phyloP scores from a whole-genome alignment of 2,113 vertebrate species.

The Vicugna pacos region DNA sequence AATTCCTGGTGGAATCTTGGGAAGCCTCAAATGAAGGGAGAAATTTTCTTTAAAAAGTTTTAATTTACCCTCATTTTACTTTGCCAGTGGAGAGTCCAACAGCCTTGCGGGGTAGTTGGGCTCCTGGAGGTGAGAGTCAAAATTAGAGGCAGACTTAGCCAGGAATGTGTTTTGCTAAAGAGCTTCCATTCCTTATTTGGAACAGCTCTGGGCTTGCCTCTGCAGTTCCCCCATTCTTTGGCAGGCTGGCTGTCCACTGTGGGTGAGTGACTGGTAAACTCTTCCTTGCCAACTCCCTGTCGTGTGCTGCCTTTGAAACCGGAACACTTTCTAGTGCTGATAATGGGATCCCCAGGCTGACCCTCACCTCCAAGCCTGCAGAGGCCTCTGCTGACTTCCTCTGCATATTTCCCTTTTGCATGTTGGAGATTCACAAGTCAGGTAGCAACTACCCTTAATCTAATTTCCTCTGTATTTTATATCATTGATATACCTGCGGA shows the following conservation, averaged over 20 bases:
- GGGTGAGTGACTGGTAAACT: not conserved
- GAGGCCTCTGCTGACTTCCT: not conserved
- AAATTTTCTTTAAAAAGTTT: not conserved
- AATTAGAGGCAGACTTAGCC: not conserved
- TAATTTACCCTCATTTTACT: not conserved
- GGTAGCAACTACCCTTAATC: not conserved
- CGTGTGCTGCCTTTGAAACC: not conserved
- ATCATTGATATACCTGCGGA: not conserved
- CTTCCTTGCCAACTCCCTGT: not conserved
- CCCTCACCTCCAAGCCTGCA: not conserved
- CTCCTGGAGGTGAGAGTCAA: conserved; percentile 25
- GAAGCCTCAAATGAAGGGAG: not conserved
- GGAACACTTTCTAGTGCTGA: not conserved
- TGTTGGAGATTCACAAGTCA: not conserved
- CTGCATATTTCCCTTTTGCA: not conserved
- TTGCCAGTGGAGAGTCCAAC: not conserved
- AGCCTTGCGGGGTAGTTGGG: not conserved
- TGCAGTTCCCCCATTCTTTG: not conserved
- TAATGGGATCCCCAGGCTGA: not conserved
- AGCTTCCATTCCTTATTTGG: conserved; percentile 44
- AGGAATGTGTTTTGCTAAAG: conserved; percentile 42
- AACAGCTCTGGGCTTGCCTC: not conserved
- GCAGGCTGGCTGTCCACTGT: not conserved
- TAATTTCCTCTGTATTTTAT: not conserved
- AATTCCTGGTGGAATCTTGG: not conserved